These are phyloP conservation scores for Neuroterus valhalla DNA, from an alignment of 1,140 invertebrate genomes.

Conservation along the genomic window DNA sequence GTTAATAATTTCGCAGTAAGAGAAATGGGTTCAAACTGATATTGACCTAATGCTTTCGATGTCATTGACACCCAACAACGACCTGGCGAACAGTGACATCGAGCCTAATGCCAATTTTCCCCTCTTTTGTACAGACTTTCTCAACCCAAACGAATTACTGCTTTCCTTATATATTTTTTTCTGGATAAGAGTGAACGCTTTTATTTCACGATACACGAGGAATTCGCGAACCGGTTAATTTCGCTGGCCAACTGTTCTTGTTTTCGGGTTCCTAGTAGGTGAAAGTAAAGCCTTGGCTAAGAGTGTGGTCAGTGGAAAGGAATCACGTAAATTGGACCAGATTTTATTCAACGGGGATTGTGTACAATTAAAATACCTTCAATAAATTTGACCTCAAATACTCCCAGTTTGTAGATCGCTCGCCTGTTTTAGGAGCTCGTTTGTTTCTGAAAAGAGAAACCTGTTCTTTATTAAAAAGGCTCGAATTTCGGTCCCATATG, in stretches of 20 bases:
- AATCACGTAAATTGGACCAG: slow-evolving; percentile 28
- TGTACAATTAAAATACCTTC: slow-evolving; percentile 21
- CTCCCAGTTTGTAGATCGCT: background rate
- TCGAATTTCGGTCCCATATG: too few species aligned
- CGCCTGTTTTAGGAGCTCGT: too few species aligned
- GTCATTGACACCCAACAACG: slow-evolving; percentile 32
- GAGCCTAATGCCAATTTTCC: slow-evolving; percentile 1
- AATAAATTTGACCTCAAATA: background rate
- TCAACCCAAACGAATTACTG: background rate
- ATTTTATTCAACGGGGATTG: slow-evolving; percentile 2
- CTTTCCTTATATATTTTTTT: background rate
- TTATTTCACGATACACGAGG: slow-evolving; percentile 19
- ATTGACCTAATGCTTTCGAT: slow-evolving; percentile 24
- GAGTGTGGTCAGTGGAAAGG: slow-evolving; percentile 49
- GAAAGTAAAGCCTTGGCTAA: slow-evolving; percentile 50
- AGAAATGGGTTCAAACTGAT: slow-evolving; percentile 4
- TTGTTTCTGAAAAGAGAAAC: too few species aligned
- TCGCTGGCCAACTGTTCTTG: slow-evolving; percentile 32
- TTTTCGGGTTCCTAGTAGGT: slow-evolving; percentile 46
- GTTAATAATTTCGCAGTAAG: background rate
- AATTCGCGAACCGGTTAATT: slow-evolving; percentile 39
- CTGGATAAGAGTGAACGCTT: background rate
- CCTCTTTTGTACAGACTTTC: background rate
- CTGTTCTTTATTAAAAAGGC: too few species aligned
- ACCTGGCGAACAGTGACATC: slow-evolving; percentile 15